phyloP scores from a whole-genome alignment of 2,797 vertebrate genomes.

The Falco peregrinus region DNA sequence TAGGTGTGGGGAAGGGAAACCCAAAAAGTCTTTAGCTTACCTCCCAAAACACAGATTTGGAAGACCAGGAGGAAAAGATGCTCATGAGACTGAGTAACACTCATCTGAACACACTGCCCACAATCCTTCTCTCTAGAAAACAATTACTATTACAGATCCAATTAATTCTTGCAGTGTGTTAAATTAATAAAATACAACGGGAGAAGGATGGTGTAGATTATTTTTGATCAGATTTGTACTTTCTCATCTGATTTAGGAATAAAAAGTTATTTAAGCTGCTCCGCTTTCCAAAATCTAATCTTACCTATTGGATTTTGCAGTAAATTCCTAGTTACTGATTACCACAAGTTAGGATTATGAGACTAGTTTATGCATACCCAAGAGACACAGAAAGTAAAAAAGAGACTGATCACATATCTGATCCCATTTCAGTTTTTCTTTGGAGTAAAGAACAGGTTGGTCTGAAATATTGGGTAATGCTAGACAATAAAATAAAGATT shows the following conservation, averaged over 20 bases:
- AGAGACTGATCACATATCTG: not conserved
- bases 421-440: not conserved
- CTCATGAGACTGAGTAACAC: not conserved
- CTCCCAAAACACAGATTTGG: not conserved
- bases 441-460: not conserved
- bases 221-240: not conserved
- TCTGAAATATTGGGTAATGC: not conserved
- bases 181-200: not conserved
- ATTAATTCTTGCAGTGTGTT: not conserved
- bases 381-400: not conserved
- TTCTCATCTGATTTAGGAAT: not conserved
- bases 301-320: not conserved
- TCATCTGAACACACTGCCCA: not conserved
- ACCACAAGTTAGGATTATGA: not conserved
- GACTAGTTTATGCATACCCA: not conserved
- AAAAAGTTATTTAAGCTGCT: not conserved
- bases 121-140: not conserved
- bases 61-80: not conserved
- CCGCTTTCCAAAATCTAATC: not conserved
- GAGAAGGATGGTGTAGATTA: not conserved
- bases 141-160: not conserved
- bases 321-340: not conserved
- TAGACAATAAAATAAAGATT: not conserved
- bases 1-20: not conserved
- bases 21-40: not conserved